Evolutionary conservation across 2,797 vertebrate species (phyloP).

Genomic region (Pangasius larnaudii): DNA sequence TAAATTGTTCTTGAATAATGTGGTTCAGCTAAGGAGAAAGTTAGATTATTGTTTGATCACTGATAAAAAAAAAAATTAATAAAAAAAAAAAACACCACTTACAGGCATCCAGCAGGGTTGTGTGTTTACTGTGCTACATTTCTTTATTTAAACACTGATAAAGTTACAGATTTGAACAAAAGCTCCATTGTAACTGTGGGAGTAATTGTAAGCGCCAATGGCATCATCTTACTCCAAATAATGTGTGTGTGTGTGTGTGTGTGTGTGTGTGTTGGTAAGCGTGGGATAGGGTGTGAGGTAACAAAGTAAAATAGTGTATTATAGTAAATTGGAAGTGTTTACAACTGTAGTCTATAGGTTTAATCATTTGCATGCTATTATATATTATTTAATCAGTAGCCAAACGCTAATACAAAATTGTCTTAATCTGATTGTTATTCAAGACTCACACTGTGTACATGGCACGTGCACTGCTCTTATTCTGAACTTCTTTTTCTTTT

Average conservation of each 20-base stretch:
- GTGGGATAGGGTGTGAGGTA: background rate
- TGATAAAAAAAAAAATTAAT: background rate
- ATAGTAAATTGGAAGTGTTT: background rate
- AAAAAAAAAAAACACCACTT: background rate
- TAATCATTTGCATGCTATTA: background rate
- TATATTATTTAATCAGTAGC: background rate
- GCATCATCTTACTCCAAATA: background rate
- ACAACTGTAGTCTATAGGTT: background rate
- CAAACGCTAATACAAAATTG: background rate
- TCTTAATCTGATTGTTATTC: background rate
- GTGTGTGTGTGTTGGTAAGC: background rate
- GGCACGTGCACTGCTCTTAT: background rate
- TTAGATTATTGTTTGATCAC: background rate
- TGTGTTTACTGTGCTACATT: background rate
- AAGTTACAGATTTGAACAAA: conserved; percentile 26
- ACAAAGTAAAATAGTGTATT: background rate
- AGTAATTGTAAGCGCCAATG: background rate
- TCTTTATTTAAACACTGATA: conserved; percentile 13
- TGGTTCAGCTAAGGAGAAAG: background rate
- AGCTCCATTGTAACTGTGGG: conserved; percentile 2
- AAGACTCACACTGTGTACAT: background rate
- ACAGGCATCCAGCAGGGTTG: background rate
- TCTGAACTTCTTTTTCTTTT: background rate
- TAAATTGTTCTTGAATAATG: background rate
- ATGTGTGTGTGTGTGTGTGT: background rate